These are phyloP conservation scores for Nesoenas mayeri DNA, from an alignment of 2,113 vertebrate genomes.

Conservation along the genomic window DNA sequence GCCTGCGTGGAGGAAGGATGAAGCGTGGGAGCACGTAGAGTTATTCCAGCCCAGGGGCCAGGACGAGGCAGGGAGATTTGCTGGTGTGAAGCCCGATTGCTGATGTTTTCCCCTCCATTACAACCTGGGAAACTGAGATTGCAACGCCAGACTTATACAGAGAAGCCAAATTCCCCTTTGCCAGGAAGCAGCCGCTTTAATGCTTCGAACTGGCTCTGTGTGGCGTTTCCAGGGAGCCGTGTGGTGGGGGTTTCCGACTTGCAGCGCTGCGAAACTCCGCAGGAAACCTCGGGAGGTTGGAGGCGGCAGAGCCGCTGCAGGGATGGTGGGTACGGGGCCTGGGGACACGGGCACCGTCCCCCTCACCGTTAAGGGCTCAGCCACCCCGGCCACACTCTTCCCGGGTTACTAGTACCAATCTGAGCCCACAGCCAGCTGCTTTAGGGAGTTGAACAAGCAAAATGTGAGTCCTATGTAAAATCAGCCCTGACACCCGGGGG, in stretches of 20 bases:
- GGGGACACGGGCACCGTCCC: accelerated
- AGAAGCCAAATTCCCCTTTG: constrained; percentile 55
- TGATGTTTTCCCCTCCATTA: background rate
- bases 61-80: constrained; percentile 11
- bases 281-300: background rate
- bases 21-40: constrained; percentile 34
- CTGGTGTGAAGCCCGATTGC: constrained; percentile 19
- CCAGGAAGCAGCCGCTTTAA: constrained; percentile 36
- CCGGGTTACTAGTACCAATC: background rate
- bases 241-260: background rate
- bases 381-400: background rate
- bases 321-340: background rate
- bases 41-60: constrained; percentile 46
- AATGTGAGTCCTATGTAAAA: background rate
- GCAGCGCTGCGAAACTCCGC: background rate
- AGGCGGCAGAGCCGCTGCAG: background rate
- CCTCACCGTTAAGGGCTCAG: accelerated
- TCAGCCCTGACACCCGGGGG: accelerated
- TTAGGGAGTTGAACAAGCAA: background rate
- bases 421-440: background rate
- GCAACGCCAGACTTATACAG: constrained; percentile 43
- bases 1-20: constrained; percentile 22
- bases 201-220: background rate
- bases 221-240: constrained; percentile 27
- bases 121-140: constrained; percentile 49